Evolutionary conservation across 2,113 vertebrate species (phyloP).

Genomic region (Saguinus imperator): DNA sequence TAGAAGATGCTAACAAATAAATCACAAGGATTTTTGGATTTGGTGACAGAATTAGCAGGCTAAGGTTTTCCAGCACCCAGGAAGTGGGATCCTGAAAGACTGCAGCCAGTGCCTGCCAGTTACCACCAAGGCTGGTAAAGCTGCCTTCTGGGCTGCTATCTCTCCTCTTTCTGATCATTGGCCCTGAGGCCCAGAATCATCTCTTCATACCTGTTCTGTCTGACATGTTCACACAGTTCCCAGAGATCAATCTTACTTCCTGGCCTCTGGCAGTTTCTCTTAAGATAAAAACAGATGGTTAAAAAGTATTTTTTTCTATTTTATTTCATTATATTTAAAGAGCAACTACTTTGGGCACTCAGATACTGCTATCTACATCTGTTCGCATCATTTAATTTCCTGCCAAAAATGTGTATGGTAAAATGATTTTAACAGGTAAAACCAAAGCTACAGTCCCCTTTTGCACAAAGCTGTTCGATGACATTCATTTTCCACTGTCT

Average conservation of each 20-base stretch:
- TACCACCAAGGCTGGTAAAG: neutral
- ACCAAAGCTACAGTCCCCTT: neutral
- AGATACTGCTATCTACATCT: slow-evolving; percentile 30
- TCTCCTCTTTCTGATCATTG: neutral
- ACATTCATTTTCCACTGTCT: neutral
- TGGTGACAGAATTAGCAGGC: neutral
- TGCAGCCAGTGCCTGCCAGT: no score
- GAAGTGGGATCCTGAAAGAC: neutral
- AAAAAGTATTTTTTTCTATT: neutral
- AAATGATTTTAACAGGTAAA: slow-evolving; percentile 16
- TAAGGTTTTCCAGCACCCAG: neutral
- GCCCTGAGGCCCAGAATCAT: neutral
- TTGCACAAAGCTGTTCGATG: neutral
- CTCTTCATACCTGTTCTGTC: neutral
- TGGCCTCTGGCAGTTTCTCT: neutral
- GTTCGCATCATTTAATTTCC: slow-evolving; percentile 41
- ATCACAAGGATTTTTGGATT: neutral
- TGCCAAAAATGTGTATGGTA: slow-evolving; percentile 31
- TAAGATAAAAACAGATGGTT: slow-evolving; percentile 51
- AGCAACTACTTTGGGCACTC: neutral
- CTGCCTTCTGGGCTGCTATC: neutral
- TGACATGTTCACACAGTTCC: neutral
- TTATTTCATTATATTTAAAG: slow-evolving; percentile 39
- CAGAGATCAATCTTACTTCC: no score
- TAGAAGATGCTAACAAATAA: neutral